Conservation (phyloP, 2,113 vertebrate species). For the Datnioides undecimradiatus region DNA sequence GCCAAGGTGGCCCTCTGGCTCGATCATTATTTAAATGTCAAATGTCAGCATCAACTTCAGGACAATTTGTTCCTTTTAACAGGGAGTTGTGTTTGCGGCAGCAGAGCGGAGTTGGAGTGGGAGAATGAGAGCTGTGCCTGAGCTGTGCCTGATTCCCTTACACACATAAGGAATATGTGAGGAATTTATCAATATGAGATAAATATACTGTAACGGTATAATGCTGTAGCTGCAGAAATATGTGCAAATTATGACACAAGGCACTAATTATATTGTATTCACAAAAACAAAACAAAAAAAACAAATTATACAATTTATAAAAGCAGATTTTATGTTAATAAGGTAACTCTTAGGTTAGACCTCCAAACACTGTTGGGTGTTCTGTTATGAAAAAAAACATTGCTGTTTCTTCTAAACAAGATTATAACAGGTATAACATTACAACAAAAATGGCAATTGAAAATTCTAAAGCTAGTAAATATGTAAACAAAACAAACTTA, state of each 20-base stretch:
- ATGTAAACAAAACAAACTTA: neutral
- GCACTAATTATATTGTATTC: neutral
- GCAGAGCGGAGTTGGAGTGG: neutral
- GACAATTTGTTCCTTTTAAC: slow-evolving; percentile 43
- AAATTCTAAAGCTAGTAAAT: too few relatives aligned
- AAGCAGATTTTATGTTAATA: neutral
- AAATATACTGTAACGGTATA: neutral
- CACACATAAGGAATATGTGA: neutral
- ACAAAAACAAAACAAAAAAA: neutral
- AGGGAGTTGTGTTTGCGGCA: slow-evolving; percentile 24
- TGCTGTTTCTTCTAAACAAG: neutral
- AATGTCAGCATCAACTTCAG: slow-evolving; percentile 29
- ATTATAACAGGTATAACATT: too few relatives aligned
- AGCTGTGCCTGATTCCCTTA: neutral
- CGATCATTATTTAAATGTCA: slow-evolving; percentile 61
- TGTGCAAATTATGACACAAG: neutral
- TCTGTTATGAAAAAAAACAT: neutral
- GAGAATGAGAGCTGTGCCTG: neutral
- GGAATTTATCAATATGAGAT: neutral
- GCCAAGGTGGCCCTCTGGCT: slow-evolving; percentile 52
- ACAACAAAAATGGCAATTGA: too few relatives aligned
- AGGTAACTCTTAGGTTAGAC: neutral
- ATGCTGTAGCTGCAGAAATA: neutral
- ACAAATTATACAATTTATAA: too few relatives aligned
- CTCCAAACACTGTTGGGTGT: neutral